Base-by-base conservation (phyloP, 2,888 invertebrate genomes). In the Drosophila vallismaia region DNA sequence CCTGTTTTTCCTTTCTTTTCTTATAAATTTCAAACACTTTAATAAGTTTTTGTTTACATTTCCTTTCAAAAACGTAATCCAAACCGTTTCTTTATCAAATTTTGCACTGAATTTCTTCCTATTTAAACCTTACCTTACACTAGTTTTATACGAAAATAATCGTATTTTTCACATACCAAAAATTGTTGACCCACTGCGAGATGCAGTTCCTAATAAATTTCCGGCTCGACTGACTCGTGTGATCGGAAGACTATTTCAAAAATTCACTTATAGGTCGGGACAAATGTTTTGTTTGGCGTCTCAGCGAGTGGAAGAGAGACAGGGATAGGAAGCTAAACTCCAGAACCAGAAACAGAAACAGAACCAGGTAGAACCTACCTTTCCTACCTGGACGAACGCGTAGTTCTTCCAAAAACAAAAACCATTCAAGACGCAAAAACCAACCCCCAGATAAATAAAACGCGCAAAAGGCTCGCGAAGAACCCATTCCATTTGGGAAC, bases 361-460 rank as follows among this genome's bases (percentile, higher is more conserved):
- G 14, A 14, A 40, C 63, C 77, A 81, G 83, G 77, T 80, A 83
- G 54, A 68, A 60, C 1, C 42, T 42, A 59, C 51, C 44, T 14
- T 9, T 56, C 68, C 68, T 82, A 82, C 82, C 80, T 83, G 80
- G 57, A 57, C 72, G 28, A 28, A 28, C 28, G 28, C 28, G 28
- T 52, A 24, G 49, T 29, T 50, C 3, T 36, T 24, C 40, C 9
- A 19, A 44, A 66, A 46, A 26, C 38, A 71, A 69, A 40, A 36
- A 46, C 56, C 50, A 64, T 58, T 64, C 51, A 64, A 57, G 55
- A 44, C 53, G 55, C 58, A 58, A 68, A 76, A 82, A 81, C 66
- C 85, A 85, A 85, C 82, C 82, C 82, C 72, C 68, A 49, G 63
- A 77, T 77, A 5, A 85, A 85, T 85, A 85, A 84, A 77, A 79